Evolutionary conservation across 2,888 invertebrate genomes (phyloP).

Genomic region (Zygaena filipendulae): DNA sequence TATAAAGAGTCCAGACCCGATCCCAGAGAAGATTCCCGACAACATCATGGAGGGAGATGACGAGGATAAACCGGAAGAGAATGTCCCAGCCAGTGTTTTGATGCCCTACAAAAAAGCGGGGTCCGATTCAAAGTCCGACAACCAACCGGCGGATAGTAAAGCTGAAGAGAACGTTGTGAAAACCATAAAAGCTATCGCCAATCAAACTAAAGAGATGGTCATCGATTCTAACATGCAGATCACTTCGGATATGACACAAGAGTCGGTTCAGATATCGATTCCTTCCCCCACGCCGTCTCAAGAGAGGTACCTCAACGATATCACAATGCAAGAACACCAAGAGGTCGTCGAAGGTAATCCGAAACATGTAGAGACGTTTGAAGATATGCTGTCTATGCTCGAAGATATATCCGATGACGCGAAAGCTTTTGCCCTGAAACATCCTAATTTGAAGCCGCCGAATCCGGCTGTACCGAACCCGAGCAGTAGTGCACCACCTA

Average conservation of each 20-base stretch:
- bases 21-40: slow-evolving; percentile 63
- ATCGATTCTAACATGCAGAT: slow-evolving; percentile 67
- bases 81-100: slow-evolving; percentile 35
- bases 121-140: slow-evolving; percentile 28
- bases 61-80: slow-evolving; percentile 56
- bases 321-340: slow-evolving; percentile 69
- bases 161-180: slow-evolving; percentile 52
- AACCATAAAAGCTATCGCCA: slow-evolving; percentile 65
- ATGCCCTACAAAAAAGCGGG: slow-evolving; percentile 40
- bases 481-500: slow-evolving; percentile 22
- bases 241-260: slow-evolving; percentile 67
- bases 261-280: slow-evolving; percentile 74
- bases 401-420: slow-evolving; percentile 70
- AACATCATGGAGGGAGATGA: slow-evolving; percentile 60
- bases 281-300: slow-evolving; percentile 74
- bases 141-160: slow-evolving; percentile 26
- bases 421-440: slow-evolving; percentile 40
- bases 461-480: slow-evolving; percentile 22
- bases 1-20: slow-evolving; percentile 58
- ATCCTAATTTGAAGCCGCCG: slow-evolving; percentile 23
- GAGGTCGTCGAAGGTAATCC: slow-evolving; percentile 62
- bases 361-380: slow-evolving; percentile 72
- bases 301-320: slow-evolving; percentile 72
- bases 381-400: slow-evolving; percentile 76
- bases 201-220: slow-evolving; percentile 66